A percentile compares a stretch with the other conserved stretches of the same genome.
phyloP scores from a whole-genome alignment of 2,888 invertebrate genomes.

The Amphipyra berbera region DNA sequence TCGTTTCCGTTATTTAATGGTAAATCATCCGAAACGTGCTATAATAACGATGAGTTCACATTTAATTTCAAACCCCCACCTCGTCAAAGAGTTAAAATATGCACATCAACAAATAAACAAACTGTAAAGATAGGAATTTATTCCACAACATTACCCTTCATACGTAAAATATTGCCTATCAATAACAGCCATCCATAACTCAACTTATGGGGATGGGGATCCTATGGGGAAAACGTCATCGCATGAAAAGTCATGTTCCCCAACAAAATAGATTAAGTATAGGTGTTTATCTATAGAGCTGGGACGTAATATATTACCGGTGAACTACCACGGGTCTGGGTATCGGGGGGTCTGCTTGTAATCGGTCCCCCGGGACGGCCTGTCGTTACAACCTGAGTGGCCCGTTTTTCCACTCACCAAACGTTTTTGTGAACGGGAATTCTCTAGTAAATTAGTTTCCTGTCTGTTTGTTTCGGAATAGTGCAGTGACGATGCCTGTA shows the following conservation, averaged over 20 bases:
- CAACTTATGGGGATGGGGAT: slow-evolving; percentile 21
- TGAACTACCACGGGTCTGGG: slow-evolving; percentile 39
- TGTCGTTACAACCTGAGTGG: slow-evolving; percentile 59
- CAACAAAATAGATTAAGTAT: slow-evolving; percentile 54
- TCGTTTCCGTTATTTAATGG: too few relatives aligned
- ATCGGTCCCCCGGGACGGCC: slow-evolving; percentile 62
- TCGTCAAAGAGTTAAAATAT: slow-evolving; percentile 15
- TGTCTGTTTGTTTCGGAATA: slow-evolving; percentile 2
- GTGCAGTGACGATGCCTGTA: background rate
- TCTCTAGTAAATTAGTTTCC: slow-evolving; percentile 53
- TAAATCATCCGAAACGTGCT: too few relatives aligned
- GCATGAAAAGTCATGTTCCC: slow-evolving; percentile 52
- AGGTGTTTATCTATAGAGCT: slow-evolving; percentile 56
- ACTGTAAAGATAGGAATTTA: slow-evolving; percentile 43
- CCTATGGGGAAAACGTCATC: slow-evolving; percentile 43
- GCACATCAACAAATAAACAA: slow-evolving; percentile 30
- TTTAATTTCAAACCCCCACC: too few relatives aligned
- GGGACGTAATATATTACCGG: slow-evolving; percentile 58
- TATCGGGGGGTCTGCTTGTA: slow-evolving; percentile 54
- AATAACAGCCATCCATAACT: slow-evolving; percentile 49
- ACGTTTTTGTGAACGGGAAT: slow-evolving; percentile 41
- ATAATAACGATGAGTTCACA: too few relatives aligned
- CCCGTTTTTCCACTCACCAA: slow-evolving; percentile 45
- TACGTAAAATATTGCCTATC: slow-evolving; percentile 45
- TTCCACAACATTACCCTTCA: slow-evolving; percentile 50